Evolutionary conservation across 1,140 invertebrate species (phyloP), one percentile per base, ranked within the genome.

Genomic region (Aphis craccivora): DNA sequence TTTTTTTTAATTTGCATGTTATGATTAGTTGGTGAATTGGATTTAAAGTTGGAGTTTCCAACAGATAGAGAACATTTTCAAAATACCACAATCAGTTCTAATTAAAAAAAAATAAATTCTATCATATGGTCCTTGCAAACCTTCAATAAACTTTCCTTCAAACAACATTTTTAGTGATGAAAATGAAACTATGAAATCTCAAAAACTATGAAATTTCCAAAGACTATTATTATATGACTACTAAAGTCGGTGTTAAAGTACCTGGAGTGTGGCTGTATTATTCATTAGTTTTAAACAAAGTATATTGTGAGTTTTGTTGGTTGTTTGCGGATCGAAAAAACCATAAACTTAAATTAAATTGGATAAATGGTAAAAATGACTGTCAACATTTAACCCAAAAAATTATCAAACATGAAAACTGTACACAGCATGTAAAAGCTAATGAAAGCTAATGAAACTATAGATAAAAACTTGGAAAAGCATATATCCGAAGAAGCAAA

Each of bases 391-490:
- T 22, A 8, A 45, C 1, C 14, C 37, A 83, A 37, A 83, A 22
- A 83, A n/a, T 83, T 83, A 83, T 83, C 14, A 83, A 83, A 83
- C 76, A 83, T 83, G 35, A 37, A 83, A 37, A 37, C n/a, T 83
- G 14, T 83, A 37, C n/a, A 83, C 76, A 83, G 6, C 35, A 37
- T 83, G 35, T 40, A 37, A 35, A 81, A 81, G n/a, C n/a, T n/a
- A n/a, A n/a, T n/a, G n/a, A n/a, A n/a, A n/a, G n/a, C n/a, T n/a
- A n/a, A n/a, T 35, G n/a, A 81, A 81, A 81, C 76, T 18, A 81
- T 37, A n/a, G n/a, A 81, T 81, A n/a, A 76, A 76, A 11, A 76
- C 25, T 76, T 76, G 9, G 67, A 76, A 76, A 76, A 76, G n/a
- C 67, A 76, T 76, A n/a, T 35, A 35, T 30, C 67, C n/a, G 9